A percentile compares a stretch with the other conserved stretches of the same genome.
phyloP scores from a whole-genome alignment of 2,797 vertebrate species.

The Nyctalus aviator region DNA sequence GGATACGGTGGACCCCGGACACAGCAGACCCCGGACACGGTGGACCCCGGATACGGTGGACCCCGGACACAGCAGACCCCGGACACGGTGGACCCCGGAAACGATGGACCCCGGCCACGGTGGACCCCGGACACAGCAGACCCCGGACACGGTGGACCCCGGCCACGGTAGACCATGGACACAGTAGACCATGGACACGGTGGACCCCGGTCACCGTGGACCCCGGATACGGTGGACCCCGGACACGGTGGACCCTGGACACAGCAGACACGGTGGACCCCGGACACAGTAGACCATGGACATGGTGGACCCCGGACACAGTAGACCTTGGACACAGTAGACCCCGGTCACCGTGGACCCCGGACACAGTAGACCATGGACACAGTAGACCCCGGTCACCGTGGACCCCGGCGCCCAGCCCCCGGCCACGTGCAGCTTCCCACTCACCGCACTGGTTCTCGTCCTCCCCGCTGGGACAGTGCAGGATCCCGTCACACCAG shows the following conservation, averaged over 20 bases:
- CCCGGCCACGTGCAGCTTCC: not conserved
- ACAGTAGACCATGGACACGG: not conserved
- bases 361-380: no score
- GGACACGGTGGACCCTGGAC: not conserved
- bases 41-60: not conserved
- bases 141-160: no score
- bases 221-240: fast-evolving
- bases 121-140: no score
- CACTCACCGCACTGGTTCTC: slow-evolving; percentile 93
- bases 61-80: no score
- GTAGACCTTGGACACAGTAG: no score
- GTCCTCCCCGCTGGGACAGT: slow-evolving; percentile 91
- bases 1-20: fast-evolving
- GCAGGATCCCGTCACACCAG: slow-evolving; percentile 90
- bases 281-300: no score
- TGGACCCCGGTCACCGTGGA: no score
- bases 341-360: no score
- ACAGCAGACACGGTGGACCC: no score
- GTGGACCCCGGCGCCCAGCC: not conserved
- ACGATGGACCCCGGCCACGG: no score
- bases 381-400: not conserved
- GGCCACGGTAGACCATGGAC: not conserved
- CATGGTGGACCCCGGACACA: no score
- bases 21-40: fast-evolving
- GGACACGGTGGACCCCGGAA: no score